Base-by-base conservation (phyloP, 2,888 invertebrate genomes). In the Lithophane socia region DNA sequence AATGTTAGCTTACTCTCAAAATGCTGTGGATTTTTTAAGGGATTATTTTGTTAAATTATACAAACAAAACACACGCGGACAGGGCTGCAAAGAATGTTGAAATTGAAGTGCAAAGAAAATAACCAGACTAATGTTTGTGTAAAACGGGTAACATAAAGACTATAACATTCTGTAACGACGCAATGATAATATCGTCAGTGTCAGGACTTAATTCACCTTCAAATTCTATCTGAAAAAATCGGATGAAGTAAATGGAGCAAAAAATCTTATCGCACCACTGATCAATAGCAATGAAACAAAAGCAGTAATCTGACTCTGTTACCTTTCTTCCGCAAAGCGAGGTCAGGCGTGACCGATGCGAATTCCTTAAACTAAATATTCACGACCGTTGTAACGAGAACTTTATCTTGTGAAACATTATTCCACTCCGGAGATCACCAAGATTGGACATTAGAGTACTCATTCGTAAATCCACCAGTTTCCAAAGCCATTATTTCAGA, bases 301-400 rank as follows among this genome's bases (percentile, higher is more conserved):
- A 95, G 92, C 92, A 93, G 92, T 94, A 93, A 94, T 93, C 83
- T 83, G 86, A 89, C 77, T 92, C 91, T 90, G 92, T 90, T 93
- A 93, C 93, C 92, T 95, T 95, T 95, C 96, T 96, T 96, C 96
- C 95, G 95, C 91, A 93, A 93, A 85, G 87, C 93, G 94, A 96
- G 96, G 95, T 94, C 95, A 93, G 88, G 90, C 95, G 94, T 95
- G 95, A 95, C 95, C 92, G 90, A 92, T 89, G 89, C 92, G 87
- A 94, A 96, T 95, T 94, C 94, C 93, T 92, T 90, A 88, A 88
- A 89, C 86, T 87, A 90, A 93, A 92, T 93, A 92, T 91, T 92
- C 86, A 83, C 79, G 80, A 87, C 91, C 88, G 88, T 83, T 87
- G 75, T 86, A 88, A 86, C 68, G 74, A 82, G 90, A 92, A 54